Evolutionary conservation across 2,113 vertebrate genomes (phyloP), one percentile per base, ranked within the genome.

Genomic region (Abramis brama): DNA sequence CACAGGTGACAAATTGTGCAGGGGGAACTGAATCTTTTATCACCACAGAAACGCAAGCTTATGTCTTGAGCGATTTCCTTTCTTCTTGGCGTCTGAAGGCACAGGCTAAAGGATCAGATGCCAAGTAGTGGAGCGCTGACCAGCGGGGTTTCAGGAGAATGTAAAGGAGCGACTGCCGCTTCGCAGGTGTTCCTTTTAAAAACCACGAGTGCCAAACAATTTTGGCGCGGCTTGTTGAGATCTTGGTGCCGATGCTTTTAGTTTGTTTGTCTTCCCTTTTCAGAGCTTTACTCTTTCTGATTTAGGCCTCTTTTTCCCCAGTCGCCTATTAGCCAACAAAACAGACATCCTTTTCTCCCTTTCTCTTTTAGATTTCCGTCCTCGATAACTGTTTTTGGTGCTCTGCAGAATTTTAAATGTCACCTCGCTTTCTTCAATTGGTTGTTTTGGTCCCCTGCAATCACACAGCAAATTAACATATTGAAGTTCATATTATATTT

Each of bases 141-240:
- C 82, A 86, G 83, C 85, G 73, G 87, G 85, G 87, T 91, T 90
- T 86, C 66, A 83, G 85, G 89, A 92, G 85, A 71, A 36, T 74
- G 52, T 55, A 68, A 86, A 86, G 71, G 70, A 89, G 62, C 66
- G 83, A 85, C 52, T 78, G 75, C 6, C 13, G 33, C 87, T 82
- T 74, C 50, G 92, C 94, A 94, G 94, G 93, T 94, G 93, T 90
- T 94, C 91, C 89, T 93, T 94, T 92, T 92, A 93, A 91, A 92
- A 89, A 85, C 88, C 12, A 84, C 30, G 66, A 85, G 76, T 36
- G 88, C 86, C 88, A 91, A 89, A 27, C 88, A 66, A 87, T 92
- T 88, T 92, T 93, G 92, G 91, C 91, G 39, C 39, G 17, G 52
- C 84, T n/a, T 90, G 89, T 91, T 27, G 83, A 87, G 83, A 88